Evolutionary conservation across 2,888 invertebrate genomes (phyloP), one percentile per base, ranked within the genome.

Genomic region (Diarsia rubi): DNA sequence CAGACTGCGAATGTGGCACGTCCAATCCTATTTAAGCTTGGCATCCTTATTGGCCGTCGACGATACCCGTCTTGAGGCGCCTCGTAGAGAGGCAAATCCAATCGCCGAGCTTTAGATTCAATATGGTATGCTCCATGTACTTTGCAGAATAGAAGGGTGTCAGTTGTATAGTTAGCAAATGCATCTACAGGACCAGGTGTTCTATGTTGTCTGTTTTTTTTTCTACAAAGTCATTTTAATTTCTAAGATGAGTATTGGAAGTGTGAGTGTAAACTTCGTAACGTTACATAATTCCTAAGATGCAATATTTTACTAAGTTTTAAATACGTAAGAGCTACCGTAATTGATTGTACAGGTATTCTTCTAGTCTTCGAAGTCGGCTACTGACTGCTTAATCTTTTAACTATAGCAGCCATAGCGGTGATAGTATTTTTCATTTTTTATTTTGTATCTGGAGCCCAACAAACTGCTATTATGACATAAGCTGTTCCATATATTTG

Each of bases 91-190:
- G 54, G 79, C 73, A 79, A 81, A 81, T 83, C 83, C 73, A 79
- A 81, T 81, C 82, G 69, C 64, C 42, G 45, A 64, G 83, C 83
- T 73, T 81, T 83, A 63, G 62, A 69, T 78, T 83, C 83, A 83
- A 83, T 83, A 73, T 14, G 49, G 71, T 63, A 57, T 78, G 69
- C 52, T 68, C 54, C 37, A 73, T 67, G 47, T 82, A 57, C 31
- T 52, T 72, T 5, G n/a, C 45, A 73, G 78, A 71, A 68, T 63
- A 12, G 44, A 14, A 42, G 60, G 5, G 45, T 54, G 60, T 47
- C 27, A n/a, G 37, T 45, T 68, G 11, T 19, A 27, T 69, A 59
- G 31, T 45, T 66, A 31, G 59, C 0, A 60, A 60, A 45, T 60
- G 44, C 59, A 60, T 44, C 6, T 65, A 27, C 12, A 78, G n/a